Evolutionary conservation across 2,113 vertebrate species (phyloP), one percentile per base, ranked within the genome.

Genomic region (Xerus inauris): DNA sequence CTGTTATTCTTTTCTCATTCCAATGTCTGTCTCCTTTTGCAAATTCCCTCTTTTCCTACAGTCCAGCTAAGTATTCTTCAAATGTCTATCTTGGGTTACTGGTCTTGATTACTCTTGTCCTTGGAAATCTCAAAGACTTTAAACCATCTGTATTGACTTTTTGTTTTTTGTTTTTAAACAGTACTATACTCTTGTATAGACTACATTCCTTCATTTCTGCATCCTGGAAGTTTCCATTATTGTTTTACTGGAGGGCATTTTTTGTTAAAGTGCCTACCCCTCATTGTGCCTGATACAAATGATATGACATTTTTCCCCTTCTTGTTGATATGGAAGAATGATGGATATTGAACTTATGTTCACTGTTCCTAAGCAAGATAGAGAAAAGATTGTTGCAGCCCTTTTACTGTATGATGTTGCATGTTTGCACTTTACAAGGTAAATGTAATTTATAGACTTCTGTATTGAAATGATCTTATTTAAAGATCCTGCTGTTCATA

Each of bases 401-500:
- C 30, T 26, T 76, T 65, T 40, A 38, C 22, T 89, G 3, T 19
- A 72, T 76, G 38, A 54, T 42, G 40, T 67, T 87, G 0, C 14
- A 3, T 85, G 28, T 28, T 77, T 95, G 65, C 13, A n/a, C 22
- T 40, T 17, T 3, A 62, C 8, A 42, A 40, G 11, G 10, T 84
- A 82, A 93, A 93, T 22, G 3, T 6, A 84, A 76, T 57, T 83
- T 64, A 47, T 30, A 77, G 82, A 75, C 91, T 85, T n/a, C 24
- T 51, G 76, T 5, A 12, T 77, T 86, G 82, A 85, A 96, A 51
- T 87, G 59, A 75, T 47, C 75, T 81, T 90, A 85, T 85, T 90
- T 88, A 57, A 49, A 64, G 38, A 80, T 2, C 8, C 6, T 88
- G 4, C 11, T 94, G 10, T 91, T 85, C 42, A 47, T 45, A 64